Conservation (phyloP, 2,888 invertebrate species). For the Xiphydria camelus region DNA sequence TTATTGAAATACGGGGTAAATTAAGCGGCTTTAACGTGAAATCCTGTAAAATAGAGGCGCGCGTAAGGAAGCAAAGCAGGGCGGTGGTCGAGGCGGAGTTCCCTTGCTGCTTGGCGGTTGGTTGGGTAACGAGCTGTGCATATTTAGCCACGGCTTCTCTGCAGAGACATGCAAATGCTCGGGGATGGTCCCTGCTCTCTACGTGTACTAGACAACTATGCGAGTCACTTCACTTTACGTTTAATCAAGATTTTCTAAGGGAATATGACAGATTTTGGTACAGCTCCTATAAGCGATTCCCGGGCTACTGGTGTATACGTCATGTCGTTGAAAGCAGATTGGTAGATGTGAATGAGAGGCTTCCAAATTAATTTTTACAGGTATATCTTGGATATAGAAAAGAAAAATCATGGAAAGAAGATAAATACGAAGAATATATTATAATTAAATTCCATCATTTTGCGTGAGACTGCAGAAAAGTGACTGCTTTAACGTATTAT, state of each 20-base stretch:
- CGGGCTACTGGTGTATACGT: no score
- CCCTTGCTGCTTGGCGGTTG: conserved; percentile 30
- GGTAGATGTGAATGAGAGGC: no score
- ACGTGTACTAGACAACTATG: background rate
- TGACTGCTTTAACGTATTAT: no score
- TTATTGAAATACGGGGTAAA: conserved; percentile 14
- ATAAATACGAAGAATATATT: no score
- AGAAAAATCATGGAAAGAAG: no score
- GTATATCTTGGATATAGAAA: no score
- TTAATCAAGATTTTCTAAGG: conserved; percentile 2
- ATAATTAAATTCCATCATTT: no score
- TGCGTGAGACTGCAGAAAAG: no score
- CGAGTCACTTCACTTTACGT: background rate
- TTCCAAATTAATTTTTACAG: no score
- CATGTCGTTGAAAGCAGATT: no score
- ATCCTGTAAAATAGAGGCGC: conserved; percentile 20
- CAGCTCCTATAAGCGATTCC: no score
- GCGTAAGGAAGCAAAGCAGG: no score
- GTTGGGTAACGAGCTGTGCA: conserved; percentile 38
- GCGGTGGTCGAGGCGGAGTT: conserved; percentile 16
- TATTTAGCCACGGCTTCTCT: conserved; percentile 35
- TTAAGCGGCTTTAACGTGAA: conserved; percentile 28
- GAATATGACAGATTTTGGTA: background rate
- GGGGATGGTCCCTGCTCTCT: background rate
- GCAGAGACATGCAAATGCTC: conserved; percentile 32